Conservation (phyloP, 53 echinoderm and acorn worm genomes). For the Paracentrotus lividus region DNA sequence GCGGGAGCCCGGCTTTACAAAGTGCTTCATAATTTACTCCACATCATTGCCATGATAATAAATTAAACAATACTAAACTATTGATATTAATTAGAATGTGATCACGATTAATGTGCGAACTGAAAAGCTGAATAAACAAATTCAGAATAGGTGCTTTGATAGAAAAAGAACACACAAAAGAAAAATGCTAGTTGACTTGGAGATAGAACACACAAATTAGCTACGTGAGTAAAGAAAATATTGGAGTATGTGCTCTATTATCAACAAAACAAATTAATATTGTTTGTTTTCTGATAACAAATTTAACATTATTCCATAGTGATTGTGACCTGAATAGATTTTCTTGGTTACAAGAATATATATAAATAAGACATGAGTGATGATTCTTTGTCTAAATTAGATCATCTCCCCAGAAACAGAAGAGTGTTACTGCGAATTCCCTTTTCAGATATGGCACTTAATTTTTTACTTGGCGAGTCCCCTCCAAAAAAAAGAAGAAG, state of each 20-base stretch:
- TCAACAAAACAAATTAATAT: background rate
- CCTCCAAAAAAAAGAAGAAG: too few species aligned
- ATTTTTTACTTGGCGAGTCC: too few species aligned
- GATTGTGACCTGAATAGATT: background rate
- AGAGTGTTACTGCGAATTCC: too few species aligned
- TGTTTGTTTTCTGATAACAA: background rate
- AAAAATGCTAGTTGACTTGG: background rate
- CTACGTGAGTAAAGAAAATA: background rate
- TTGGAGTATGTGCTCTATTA: background rate
- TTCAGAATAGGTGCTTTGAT: background rate
- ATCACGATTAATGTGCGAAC: background rate
- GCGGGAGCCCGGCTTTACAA: too few species aligned
- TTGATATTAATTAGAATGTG: background rate
- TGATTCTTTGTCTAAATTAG: background rate
- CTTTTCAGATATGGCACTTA: too few species aligned
- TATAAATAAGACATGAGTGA: background rate
- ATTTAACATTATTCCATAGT: background rate
- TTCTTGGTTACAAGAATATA: background rate
- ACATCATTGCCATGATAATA: too few species aligned
- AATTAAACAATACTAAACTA: background rate
- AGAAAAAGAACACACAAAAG: background rate
- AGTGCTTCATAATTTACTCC: too few species aligned
- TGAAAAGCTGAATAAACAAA: background rate
- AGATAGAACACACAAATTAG: background rate
- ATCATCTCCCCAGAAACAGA: too few species aligned